These are phyloP conservation scores for Psittacula derbiana DNA, from an alignment of 2,797 vertebrate genomes.

Conservation along the genomic window DNA sequence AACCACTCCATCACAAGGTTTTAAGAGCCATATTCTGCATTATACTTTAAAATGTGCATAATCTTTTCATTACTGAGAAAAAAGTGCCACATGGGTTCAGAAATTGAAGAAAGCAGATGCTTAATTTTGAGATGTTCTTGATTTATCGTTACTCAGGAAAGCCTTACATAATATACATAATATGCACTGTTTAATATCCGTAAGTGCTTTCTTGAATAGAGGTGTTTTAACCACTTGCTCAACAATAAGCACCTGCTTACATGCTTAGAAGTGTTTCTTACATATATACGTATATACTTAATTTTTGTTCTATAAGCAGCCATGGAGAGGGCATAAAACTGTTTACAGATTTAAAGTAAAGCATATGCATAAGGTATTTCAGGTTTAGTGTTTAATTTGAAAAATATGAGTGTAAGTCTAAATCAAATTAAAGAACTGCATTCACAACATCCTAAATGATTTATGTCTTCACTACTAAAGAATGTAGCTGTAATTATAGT, in stretches of 20 bases:
- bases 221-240: background rate
- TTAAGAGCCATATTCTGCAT: slow-evolving; percentile 5
- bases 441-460: background rate
- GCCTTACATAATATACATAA: background rate
- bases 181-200: background rate
- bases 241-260: slow-evolving; percentile 13
- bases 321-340: background rate
- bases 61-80: slow-evolving; percentile 26
- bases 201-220: background rate
- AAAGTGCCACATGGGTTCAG: background rate
- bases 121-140: slow-evolving; percentile 43
- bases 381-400: slow-evolving; percentile 1
- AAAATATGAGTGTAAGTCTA: background rate
- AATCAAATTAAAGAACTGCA: background rate
- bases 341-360: slow-evolving; percentile 5
- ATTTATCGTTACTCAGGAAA: background rate
- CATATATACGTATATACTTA: background rate
- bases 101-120: slow-evolving; percentile 10
- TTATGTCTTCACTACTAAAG: background rate
- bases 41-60: slow-evolving; percentile 52
- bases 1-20: slow-evolving; percentile 16
- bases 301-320: background rate
- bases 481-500: background rate
- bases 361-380: background rate
- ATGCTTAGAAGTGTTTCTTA: background rate